Evolutionary conservation across 2,113 vertebrate genomes (phyloP), one percentile per base, ranked within the genome.

Genomic region (Leuciscus idus): DNA sequence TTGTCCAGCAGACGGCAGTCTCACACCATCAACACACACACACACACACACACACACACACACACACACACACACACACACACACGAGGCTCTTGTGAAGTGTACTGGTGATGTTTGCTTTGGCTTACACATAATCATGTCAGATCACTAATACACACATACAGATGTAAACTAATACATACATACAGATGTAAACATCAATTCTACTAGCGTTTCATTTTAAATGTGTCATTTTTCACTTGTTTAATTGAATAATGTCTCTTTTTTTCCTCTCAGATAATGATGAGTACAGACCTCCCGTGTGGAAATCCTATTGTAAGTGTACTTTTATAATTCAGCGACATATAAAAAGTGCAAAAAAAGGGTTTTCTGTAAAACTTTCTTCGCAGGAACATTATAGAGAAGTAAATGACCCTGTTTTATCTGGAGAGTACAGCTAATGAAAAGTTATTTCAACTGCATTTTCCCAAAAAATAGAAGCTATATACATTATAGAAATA

Each of bases 261-360:
- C 15, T 73, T 77, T 89, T 89, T 89, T 92, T 92, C 61, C 61
- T 95, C 93, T 92, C 93, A 97, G 96, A 97, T 94, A 96, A 96
- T 87, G 96, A 97, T 94, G 96, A 97, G 93, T 97, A 96, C 91
- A 95, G 96, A 92, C 96, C 96, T 88, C 96, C 96, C 83, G 96
- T 97, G 91, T 97, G 97, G 96, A 97, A 97, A 91, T 97, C 96
- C 83, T 97, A 97, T 84, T 93, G 96, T 97, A 92, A 97, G 96
- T 97, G 10, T 72, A 72, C 2, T 39, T 39, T 72, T 2, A 10
- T 23, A 39, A 39, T 39, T 39, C 33, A 39, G 33, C 17, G 4
- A 39, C 33, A 39, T 11, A 23, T 70, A 23, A 66, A 66, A 66
- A 66, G 28, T 66, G 26, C 28, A 30, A 66, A 64, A 64, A 13